Evolutionary conservation across 2,888 invertebrate genomes (phyloP), one percentile per base, ranked within the genome.

Genomic region (Tryphoninae sp.): DNA sequence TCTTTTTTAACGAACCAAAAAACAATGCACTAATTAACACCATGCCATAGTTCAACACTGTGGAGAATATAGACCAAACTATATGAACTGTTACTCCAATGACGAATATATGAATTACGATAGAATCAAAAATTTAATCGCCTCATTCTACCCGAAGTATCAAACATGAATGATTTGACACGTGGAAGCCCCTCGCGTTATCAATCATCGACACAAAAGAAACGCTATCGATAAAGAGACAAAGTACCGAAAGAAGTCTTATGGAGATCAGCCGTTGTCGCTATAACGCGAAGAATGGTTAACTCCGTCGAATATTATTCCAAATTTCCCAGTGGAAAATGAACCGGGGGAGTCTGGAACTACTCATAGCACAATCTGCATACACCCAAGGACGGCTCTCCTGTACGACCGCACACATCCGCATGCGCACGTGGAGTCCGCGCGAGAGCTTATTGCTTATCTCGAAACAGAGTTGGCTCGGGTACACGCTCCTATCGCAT

Each of bases 361-460:
- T 59, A n/a, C 40, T 72, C 61, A 23, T 19, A 23, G 8, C 9
- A 7, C 26, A 65, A 72, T 72, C 58, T 78, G 45, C 61, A 53
- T 59, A 61, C 61, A 59, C 2, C 53, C 42, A 40, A 3, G n/a
- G 16, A 26, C 45, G 11, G 42, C 23, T 64, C 16, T 45, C 6
- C 11, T 13, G 26, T 13, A 45, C 58, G 9, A 53, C 51, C 6
- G 26, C 8, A 40, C 19, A 73, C 23, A 2, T 33, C n/a, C 45
- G n/a, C 45, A n/a, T 4, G n/a, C 40, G 11, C n/a, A 23, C n/a
- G 23, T 11, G 19, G 68, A 64, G 58, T 79, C 42, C n/a, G 69
- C 49, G 67, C 82, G 81, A 82, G 77, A 81, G 83, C 80, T 84
- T 80, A 82, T 78, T 80, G 84, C 84, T 83, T 84, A 84, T 82